These are phyloP conservation scores for Drosophila pachea DNA, from an alignment of 1,140 invertebrate species.

Conservation along the genomic window DNA sequence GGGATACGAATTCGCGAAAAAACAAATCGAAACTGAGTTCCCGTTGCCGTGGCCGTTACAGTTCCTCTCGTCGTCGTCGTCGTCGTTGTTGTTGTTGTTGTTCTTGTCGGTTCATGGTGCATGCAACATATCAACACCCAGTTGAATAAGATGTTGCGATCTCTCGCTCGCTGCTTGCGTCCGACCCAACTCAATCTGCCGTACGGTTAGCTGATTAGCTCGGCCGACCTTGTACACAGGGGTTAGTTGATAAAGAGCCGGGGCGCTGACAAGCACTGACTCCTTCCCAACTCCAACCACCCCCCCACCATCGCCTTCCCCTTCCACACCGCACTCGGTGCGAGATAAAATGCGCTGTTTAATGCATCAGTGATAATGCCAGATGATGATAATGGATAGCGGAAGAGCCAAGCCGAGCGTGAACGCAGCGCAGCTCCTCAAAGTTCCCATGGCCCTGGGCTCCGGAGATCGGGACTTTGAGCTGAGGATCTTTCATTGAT, in stretches of 20 bases:
- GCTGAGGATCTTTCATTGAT: conserved; percentile 6
- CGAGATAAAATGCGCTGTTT: conserved; percentile 38
- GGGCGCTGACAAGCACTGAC: neutral
- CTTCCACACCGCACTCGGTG: neutral
- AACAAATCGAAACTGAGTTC: conserved; percentile 24
- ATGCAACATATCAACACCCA: conserved; percentile 27
- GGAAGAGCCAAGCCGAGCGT: conserved; percentile 34
- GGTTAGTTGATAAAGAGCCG: conserved; percentile 38
- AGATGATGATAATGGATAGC: conserved; percentile 46
- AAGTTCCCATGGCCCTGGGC: conserved; percentile 24
- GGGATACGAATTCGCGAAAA: conserved; percentile 30
- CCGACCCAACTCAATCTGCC: conserved; percentile 2
- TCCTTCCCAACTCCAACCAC: neutral
- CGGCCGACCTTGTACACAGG: conserved; percentile 38
- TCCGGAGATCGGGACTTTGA: neutral
- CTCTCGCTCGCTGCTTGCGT: neutral
- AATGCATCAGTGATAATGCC: conserved; percentile 47
- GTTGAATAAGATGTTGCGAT: conserved; percentile 30
- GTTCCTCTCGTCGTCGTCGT: no score
- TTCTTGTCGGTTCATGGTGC: neutral
- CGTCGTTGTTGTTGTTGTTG: neutral
- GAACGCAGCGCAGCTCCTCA: conserved; percentile 20
- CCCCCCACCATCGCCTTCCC: neutral
- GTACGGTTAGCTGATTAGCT: conserved; percentile 28
- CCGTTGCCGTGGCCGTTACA: neutral